Base-by-base conservation (phyloP, 2,797 vertebrate species). In the Botia kubotai region DNA sequence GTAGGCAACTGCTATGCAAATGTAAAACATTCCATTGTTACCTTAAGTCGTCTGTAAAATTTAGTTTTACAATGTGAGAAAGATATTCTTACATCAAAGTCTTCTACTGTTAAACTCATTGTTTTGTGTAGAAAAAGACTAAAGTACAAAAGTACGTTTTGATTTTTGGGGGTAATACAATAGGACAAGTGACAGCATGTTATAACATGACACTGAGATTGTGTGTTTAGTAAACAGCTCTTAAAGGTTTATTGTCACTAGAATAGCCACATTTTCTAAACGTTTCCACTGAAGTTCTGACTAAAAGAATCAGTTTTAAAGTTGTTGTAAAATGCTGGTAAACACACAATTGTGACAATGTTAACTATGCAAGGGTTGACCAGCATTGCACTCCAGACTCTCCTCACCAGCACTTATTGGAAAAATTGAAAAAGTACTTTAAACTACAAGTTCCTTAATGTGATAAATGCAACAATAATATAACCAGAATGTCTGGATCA, bases 31-130 rank as follows among this genome's bases (percentile, higher is more conserved):
- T 68, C 68, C 39, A 74, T 65, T 65, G 89, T 87, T 83, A 23
- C 82, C 75, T 85, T 65, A 83, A 84, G 86, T 84, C 58, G 36
- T 80, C 23, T 83, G 79, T 83, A 79, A 75, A 14, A 55, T 57
- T 33, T 70, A n/a, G 58, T 82, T 80, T 82, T 78, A 68, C 13
- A 48, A 58, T 60, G 55, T 62, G 29, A 83, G 57, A 33, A 70
- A 75, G 76, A 77, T 79, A 72, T 67, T 72, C 65, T 82, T 82
- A 79, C 71, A 62, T 21, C 67, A 46, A 81, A 67, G 19, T 53
- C 75, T 83, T 79, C 71, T 66, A 74, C 65, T 67, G 50, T 58
- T 60, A 75, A 75, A 80, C 68, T 68, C 19, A 77, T 77, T 55
- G 52, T 77, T 77, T 66, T 58, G 65, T 17, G 68, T 26, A 55